Conservation (phyloP, 2,888 invertebrate genomes). For the Melolontha melolontha region DNA sequence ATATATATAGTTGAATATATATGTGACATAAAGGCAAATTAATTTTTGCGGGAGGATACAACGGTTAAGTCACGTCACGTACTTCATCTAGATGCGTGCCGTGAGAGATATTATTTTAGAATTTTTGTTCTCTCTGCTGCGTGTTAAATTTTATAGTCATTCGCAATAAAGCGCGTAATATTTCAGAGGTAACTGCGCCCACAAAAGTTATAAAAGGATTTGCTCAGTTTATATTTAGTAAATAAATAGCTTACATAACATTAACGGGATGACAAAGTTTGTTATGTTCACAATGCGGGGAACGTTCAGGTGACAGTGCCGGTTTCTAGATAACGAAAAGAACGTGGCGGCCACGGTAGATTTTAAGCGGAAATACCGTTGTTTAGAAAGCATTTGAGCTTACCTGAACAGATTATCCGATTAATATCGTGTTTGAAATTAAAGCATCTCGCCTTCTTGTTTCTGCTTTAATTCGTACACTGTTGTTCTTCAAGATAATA, state of each 20-base stretch:
- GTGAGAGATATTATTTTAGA: constrained; percentile 27
- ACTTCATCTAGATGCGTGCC: constrained; percentile 28
- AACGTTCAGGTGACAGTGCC: constrained; percentile 40
- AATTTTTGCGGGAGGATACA: constrained; percentile 19
- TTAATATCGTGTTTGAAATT: constrained; percentile 40
- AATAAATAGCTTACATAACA: constrained; percentile 39
- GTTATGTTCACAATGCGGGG: constrained; percentile 35
- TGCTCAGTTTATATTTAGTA: constrained; percentile 36
- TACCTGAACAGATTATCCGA: constrained; percentile 45
- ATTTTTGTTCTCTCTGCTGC: constrained; percentile 25
- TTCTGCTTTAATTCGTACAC: constrained; percentile 25
- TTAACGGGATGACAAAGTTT: constrained; percentile 36
- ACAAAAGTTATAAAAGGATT: constrained; percentile 34
- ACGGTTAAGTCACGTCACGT: constrained; percentile 26
- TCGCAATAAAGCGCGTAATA: constrained; percentile 27
- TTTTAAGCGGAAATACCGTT: constrained; percentile 42
- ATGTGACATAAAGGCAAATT: constrained; percentile 8
- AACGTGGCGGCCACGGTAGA: constrained; percentile 38
- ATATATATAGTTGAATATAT: too few species aligned
- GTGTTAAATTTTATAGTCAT: constrained; percentile 35
- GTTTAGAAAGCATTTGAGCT: constrained; percentile 42
- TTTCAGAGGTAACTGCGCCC: constrained; percentile 30
- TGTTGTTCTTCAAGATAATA: constrained; percentile 16
- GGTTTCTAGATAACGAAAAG: constrained; percentile 40
- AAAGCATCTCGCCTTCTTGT: constrained; percentile 29